Base-by-base conservation (phyloP, 37 sponge, comb jelly and placozoan genomes). In the Diacarnus erythraeanus region DNA sequence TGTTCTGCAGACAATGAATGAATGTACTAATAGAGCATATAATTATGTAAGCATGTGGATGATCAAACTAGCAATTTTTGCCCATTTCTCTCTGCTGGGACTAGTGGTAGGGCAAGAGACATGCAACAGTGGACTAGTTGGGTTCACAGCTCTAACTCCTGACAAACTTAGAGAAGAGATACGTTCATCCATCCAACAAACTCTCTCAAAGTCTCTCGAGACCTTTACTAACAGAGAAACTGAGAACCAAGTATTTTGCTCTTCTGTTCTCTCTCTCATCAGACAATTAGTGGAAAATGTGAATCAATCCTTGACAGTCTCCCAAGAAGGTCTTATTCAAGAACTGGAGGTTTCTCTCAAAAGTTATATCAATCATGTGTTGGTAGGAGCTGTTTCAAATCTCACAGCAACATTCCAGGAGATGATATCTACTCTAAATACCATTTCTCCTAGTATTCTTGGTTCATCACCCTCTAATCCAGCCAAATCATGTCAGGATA, bases 101-200 rank as follows among this genome's bases (percentile, higher is more conserved):
- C 51, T 15, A 47, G 51, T 47, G 51, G 10, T 47, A 47, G 51
- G 51, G 12, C 51, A 47, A 12, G 51, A 47, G 10, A 15, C 51
- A 15, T 47, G 51, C 12, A 47, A 12, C 51, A 47, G 51, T 47
- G 12, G 51, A 47, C 12, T 47, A 12, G 47, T 74, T 5, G 74
- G 74, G 1, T 74, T 74, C 57, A 74, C 74, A 31, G 74, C 74
- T 56, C 74, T 74, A 2, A 74, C 74, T 56, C 74, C 74, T 9
- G 33, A 54, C 25, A 56, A 74, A 43, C 57, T 74, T 18, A 74
- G 34, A 30, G 29, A 54, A 10, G 57, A 47, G 57, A 74, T 74
- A 12, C n/a, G 54, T 2, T 33, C 27, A 30, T 31, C 66, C 31
- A 30, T 31, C 10, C 33, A 30, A 30, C 12, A 3, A 65, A 65